phyloP scores from a whole-genome alignment of 2,113 vertebrate genomes.

The Callospermophilus lateralis region DNA sequence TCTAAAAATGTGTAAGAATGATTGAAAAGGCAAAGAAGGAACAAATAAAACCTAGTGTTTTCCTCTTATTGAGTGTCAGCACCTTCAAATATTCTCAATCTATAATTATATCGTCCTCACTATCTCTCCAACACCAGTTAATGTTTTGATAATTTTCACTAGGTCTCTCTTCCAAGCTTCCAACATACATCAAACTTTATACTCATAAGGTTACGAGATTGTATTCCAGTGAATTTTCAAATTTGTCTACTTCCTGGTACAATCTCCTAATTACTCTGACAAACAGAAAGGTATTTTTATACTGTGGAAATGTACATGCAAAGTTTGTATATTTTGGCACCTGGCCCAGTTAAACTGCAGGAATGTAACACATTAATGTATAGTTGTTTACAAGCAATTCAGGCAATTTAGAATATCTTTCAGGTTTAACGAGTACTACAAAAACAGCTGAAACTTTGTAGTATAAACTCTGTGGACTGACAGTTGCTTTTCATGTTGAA shows the following conservation, averaged over 20 bases:
- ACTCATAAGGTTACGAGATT: conserved; percentile 37
- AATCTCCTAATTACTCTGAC: conserved; percentile 68
- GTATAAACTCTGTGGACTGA: conserved; percentile 55
- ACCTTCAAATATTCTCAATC: conserved; percentile 46
- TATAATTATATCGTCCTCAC: neutral
- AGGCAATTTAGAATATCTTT: conserved; percentile 76
- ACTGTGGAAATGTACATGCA: conserved; percentile 65
- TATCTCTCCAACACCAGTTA: neutral
- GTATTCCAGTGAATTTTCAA: conserved; percentile 51
- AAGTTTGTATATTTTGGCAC: conserved; percentile 74
- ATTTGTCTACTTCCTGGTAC: conserved; percentile 73
- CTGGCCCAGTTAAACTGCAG: conserved; percentile 71
- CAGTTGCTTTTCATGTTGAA: conserved; percentile 65
- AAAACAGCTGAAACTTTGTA: conserved; percentile 69
- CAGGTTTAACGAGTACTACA: conserved; percentile 69
- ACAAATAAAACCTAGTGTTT: conserved; percentile 16
- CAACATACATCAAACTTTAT: conserved; percentile 65
- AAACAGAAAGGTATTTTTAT: conserved; percentile 66
- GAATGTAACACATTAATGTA: conserved; percentile 75
- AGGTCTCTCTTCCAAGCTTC: conserved; percentile 53
- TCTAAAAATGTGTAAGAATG: neutral
- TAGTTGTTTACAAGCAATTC: conserved; percentile 72
- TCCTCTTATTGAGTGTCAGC: neutral
- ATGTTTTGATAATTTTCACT: conserved; percentile 21
- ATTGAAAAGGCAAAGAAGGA: neutral